Evolutionary conservation across 1,140 invertebrate species (phyloP).

Genomic region (Zaprionus taronus): DNA sequence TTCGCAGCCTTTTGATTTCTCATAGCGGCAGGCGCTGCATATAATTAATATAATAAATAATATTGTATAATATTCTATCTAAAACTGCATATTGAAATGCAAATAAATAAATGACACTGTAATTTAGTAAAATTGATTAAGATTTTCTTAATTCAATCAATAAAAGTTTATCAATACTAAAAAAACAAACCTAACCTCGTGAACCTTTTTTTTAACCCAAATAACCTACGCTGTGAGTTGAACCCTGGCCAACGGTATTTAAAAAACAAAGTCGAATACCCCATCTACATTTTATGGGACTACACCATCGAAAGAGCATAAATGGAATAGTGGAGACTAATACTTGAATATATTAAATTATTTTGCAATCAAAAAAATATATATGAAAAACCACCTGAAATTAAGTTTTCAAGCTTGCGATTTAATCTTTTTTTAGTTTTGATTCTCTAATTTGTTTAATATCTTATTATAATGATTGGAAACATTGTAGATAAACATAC

Average conservation of each 20-base stretch:
- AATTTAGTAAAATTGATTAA: not conserved
- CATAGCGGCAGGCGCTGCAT: conserved; percentile 17
- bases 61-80: not conserved
- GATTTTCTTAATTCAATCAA: not conserved
- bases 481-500: too few relatives aligned
- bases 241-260: conserved; percentile 47
- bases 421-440: not conserved
- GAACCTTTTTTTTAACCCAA: not conserved
- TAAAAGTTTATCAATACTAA: not conserved
- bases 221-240: conserved; percentile 47
- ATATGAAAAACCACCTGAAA: too few relatives aligned
- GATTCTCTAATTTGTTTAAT: too few relatives aligned
- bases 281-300: conserved; percentile 36
- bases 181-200: not conserved
- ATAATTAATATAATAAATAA: not conserved
- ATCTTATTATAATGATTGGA: too few relatives aligned
- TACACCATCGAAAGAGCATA: conserved; percentile 54
- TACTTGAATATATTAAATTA: conserved; percentile 36
- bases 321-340: not conserved
- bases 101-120: too few relatives aligned
- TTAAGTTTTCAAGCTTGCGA: conserved; percentile 48
- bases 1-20: conserved; percentile 28
- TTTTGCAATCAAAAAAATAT: not conserved
- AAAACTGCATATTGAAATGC: not conserved
- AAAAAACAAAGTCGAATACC: not conserved